Conservation (phyloP, 2,797 vertebrate genomes). For the Halcyon badia region DNA sequence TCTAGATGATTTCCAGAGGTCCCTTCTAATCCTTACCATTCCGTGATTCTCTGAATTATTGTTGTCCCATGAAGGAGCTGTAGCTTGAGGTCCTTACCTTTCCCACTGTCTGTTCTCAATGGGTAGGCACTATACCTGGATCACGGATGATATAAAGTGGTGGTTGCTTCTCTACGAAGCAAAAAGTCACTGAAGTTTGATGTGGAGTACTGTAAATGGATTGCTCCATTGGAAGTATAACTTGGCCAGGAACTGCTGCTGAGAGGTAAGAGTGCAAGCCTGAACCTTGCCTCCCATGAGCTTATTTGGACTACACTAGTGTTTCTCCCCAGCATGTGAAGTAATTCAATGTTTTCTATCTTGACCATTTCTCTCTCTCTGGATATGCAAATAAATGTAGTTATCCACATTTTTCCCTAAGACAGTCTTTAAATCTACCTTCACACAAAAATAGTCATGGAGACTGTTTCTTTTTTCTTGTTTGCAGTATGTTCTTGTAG, state of each 20-base stretch:
- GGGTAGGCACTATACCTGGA: background rate
- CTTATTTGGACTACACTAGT: background rate
- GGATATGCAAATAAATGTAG: background rate
- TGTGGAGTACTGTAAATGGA: background rate
- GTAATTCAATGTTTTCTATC: background rate
- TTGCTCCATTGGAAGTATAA: background rate
- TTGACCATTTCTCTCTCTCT: background rate
- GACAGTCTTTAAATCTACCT: background rate
- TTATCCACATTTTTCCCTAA: background rate
- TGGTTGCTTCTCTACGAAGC: background rate
- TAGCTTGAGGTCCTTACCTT: background rate
- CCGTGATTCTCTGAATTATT: background rate
- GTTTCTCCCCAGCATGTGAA: background rate
- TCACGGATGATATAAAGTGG: background rate
- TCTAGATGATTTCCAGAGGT: background rate
- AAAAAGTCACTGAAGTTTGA: background rate
- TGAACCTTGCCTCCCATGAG: background rate
- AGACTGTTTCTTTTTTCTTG: background rate
- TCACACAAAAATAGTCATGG: background rate
- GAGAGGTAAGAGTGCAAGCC: background rate
- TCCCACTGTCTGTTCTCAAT: background rate
- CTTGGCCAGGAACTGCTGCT: background rate
- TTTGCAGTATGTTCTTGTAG: background rate
- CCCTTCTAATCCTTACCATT: background rate
- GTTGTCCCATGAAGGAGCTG: background rate